These are phyloP conservation scores for Gymnosoma rotundatum DNA, from an alignment of 2,888 invertebrate species.

Conservation along the genomic window DNA sequence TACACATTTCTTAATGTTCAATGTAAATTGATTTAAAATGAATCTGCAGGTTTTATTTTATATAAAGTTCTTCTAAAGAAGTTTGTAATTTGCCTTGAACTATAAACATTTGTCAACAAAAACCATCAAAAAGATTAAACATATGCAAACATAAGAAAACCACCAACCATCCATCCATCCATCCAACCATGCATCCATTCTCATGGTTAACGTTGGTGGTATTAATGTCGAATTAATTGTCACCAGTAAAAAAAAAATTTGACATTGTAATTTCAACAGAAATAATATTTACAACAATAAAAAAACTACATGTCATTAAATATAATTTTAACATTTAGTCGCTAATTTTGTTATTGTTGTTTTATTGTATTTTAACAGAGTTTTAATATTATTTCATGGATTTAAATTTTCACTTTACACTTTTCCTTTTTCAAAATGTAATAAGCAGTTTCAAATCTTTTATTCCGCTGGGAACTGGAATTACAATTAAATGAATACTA, in stretches of 20 bases:
- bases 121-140: background rate
- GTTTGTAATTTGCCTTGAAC: conserved; percentile 23
- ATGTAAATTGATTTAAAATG: background rate
- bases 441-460: too few relatives aligned
- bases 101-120: background rate
- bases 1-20: background rate
- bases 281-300: background rate
- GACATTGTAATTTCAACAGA: too few relatives aligned
- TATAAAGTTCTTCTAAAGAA: background rate
- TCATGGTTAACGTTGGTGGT: conserved; percentile 14
- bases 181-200: background rate
- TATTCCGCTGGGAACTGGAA: too few relatives aligned
- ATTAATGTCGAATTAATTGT: too few relatives aligned
- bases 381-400: too few relatives aligned
- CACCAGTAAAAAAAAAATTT: too few relatives aligned
- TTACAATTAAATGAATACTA: too few relatives aligned
- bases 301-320: background rate
- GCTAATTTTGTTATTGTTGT: too few relatives aligned
- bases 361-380: too few relatives aligned
- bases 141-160: conserved; percentile 18
- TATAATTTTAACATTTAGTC: too few relatives aligned
- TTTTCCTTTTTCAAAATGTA: too few relatives aligned
- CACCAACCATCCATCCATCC: conserved; percentile 12
- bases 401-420: too few relatives aligned
- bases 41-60: background rate